Percentiles rank a stretch among this genome's conserved stretches.
These are phyloP conservation scores for Halcyon leucocephala DNA, from an alignment of 2,797 vertebrate genomes.

Conservation along the genomic window DNA sequence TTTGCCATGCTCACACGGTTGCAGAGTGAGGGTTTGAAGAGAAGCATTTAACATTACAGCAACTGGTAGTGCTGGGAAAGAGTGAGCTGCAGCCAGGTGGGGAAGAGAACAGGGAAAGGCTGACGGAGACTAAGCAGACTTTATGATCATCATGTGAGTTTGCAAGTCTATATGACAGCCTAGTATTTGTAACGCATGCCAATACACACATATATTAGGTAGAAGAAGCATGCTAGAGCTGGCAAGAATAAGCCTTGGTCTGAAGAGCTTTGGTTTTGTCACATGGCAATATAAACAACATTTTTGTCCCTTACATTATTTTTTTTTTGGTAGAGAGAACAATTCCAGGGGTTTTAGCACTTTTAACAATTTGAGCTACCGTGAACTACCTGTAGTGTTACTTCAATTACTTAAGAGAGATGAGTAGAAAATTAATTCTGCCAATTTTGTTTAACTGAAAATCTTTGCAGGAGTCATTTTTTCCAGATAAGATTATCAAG, in stretches of 20 bases:
- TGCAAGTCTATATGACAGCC: not conserved
- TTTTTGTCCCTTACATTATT: not conserved
- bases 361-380: not conserved
- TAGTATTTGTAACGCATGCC: not conserved
- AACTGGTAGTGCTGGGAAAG: not conserved
- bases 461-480: not conserved
- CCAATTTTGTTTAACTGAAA: not conserved
- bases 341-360: not conserved
- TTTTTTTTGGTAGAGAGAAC: not conserved
- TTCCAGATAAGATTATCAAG: not conserved
- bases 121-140: rapidly evolving
- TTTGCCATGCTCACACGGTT: rapidly evolving
- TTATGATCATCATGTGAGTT: not conserved
- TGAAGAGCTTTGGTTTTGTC: not conserved
- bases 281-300: not conserved
- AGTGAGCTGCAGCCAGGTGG: rapidly evolving
- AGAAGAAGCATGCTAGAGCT: not conserved
- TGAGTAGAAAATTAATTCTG: not conserved
- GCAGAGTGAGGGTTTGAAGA: not conserved
- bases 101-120: not conserved
- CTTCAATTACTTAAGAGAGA: not conserved
- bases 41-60: not conserved
- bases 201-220: too few species aligned
- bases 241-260: not conserved
- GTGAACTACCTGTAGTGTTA: not conserved